Evolutionary conservation across 2,113 vertebrate species (phyloP).

Genomic region (Polypterus bichir): DNA sequence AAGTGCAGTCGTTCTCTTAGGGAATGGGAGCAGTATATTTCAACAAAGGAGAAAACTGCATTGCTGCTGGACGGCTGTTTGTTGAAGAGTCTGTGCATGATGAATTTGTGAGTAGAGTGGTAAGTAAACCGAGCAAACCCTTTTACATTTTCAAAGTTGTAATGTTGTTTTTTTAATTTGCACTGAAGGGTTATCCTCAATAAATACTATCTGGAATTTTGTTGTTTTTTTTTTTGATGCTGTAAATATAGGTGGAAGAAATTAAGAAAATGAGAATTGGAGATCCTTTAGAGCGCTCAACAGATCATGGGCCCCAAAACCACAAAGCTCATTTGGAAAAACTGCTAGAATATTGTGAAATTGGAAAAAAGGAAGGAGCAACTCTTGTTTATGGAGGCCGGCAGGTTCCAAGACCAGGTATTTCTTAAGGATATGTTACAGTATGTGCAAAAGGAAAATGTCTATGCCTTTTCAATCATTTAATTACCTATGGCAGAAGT

Average conservation of each 20-base stretch:
- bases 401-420: constrained; percentile 57
- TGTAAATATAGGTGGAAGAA: constrained; percentile 54
- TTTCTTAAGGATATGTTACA: neutral
- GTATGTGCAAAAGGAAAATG: too few relatives aligned
- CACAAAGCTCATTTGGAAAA: constrained; percentile 68
- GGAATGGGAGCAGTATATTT: constrained; percentile 69
- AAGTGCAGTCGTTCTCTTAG: constrained; percentile 24
- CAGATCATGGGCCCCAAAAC: constrained; percentile 68
- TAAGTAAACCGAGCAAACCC: constrained; percentile 31
- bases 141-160: too few relatives aligned
- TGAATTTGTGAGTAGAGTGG: constrained; percentile 60
- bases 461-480: too few relatives aligned
- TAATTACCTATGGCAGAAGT: too few relatives aligned
- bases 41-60: constrained; percentile 75
- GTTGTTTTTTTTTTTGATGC: neutral
- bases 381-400: constrained; percentile 58
- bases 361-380: constrained; percentile 62
- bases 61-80: constrained; percentile 65
- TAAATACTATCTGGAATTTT: neutral
- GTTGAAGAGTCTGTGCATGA: constrained; percentile 67
- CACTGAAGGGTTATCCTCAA: neutral
- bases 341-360: constrained; percentile 61
- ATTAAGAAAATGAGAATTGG: constrained; percentile 74
- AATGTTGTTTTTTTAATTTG: too few relatives aligned
- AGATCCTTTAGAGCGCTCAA: constrained; percentile 64